Evolutionary conservation across 2,888 invertebrate genomes (phyloP), one percentile per base, ranked within the genome.

Genomic region (Protodeltote pygarga): DNA sequence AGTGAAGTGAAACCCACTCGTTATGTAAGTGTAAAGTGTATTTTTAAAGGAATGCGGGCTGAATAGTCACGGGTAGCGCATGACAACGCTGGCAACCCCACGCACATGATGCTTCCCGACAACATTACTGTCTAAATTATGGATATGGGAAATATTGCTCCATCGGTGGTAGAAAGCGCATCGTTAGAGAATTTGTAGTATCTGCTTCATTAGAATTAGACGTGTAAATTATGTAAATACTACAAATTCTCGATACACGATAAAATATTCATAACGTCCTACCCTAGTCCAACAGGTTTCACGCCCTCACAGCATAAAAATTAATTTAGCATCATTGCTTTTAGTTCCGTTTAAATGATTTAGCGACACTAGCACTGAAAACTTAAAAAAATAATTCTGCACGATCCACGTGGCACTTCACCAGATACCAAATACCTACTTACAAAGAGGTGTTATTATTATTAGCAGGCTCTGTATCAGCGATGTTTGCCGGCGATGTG

Each of bases 31-130:
- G 80, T 83, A 83, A 74, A 86, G 82, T 81, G 73, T 78, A 80
- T 81, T 84, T 71, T 73, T 80, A 81, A 77, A 82, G 83, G 88
- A 91, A 91, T 90, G 91, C 74, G 87, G 88, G 82, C 82, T 84
- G 81, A 74, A 77, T 84, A 86, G 83, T 74, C 87, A 86, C 87
- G 87, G 89, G 83, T 90, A 90, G 89, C 88, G 92, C 91, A 91
- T 91, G 91, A 72, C 62, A 73, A 79, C 73, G 85, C 87, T 86
- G 84, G 79, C 83, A 84, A 83, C 80, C 82, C 80, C 72, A 80
- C 74, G 85, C 89, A 90, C 88, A 73, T 78, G 85, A 83, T 77
- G 87, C 88, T 85, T 85, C 77, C 82, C 77, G 76, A 79, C 76
- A 73, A 68, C 71, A 58, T 65, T 69, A 63, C 57, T 68, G 47